These are phyloP conservation scores for Polypterus senegalus DNA, from an alignment of 2,113 vertebrate species.

Conservation along the genomic window DNA sequence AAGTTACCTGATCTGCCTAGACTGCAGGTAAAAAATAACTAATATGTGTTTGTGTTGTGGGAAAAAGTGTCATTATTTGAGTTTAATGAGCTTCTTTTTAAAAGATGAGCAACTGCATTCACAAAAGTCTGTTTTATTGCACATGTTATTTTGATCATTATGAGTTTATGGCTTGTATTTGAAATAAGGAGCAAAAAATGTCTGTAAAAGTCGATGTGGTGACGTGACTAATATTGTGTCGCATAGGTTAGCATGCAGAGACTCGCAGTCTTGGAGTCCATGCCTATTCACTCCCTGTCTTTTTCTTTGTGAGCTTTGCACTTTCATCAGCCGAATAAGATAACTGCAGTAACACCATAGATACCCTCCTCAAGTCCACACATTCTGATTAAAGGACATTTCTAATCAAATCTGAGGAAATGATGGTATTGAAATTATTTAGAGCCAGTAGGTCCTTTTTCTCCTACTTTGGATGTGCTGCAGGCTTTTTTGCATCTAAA, in stretches of 20 bases:
- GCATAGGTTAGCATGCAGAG: too few species aligned
- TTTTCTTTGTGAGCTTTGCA: not conserved
- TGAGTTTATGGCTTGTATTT: too few species aligned
- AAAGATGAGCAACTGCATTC: too few species aligned
- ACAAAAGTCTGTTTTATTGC: too few species aligned
- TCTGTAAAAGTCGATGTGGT: too few species aligned
- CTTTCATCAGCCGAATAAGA: not conserved
- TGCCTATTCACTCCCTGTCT: too few species aligned
- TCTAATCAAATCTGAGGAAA: conserved; percentile 15
- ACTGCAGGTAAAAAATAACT: not conserved
- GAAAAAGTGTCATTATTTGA: not conserved
- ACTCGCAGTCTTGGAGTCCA: too few species aligned
- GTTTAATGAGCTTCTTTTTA: too few species aligned
- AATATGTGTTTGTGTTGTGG: not conserved
- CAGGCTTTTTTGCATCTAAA: conserved; percentile 5
- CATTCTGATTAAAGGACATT: not conserved
- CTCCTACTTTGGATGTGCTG: conserved; percentile 10
- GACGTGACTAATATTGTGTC: too few species aligned
- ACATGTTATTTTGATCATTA: too few species aligned
- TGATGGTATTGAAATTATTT: conserved; percentile 11
- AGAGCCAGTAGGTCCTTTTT: conserved; percentile 26
- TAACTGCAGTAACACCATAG: not conserved
- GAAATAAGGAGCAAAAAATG: too few species aligned
- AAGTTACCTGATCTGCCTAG: too few species aligned
- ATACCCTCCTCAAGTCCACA: not conserved